phyloP scores from a whole-genome alignment of 37 sponge, comb jelly and placozoan species.

The Cliona cf. orientalis region DNA sequence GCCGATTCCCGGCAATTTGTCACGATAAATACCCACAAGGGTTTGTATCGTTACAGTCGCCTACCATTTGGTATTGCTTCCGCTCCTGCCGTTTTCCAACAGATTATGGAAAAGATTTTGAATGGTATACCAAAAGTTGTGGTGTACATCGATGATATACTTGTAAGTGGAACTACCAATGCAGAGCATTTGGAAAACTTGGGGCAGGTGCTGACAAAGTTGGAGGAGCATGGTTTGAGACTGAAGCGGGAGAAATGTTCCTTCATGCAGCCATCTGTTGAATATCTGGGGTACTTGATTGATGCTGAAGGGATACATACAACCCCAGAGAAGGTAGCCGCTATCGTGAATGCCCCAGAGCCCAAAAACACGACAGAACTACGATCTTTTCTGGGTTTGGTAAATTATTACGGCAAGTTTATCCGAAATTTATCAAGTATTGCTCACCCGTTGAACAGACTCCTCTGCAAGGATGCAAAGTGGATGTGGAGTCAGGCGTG shows the following conservation, averaged over 20 bases:
- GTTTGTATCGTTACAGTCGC: too few relatives aligned
- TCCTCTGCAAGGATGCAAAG: conserved; percentile 15
- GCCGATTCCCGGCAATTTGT: conserved; percentile 13
- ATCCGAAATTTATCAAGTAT: conserved; percentile 8
- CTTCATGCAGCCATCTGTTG: conserved; percentile 27
- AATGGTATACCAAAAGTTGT: conserved; percentile 32
- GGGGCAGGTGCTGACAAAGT: conserved; percentile 2
- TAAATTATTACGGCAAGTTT: conserved; percentile 46
- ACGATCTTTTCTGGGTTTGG: conserved; percentile 13
- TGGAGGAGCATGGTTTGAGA: conserved; percentile 7
- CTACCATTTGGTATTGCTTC: conserved; percentile 43
- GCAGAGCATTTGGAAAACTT: conserved; percentile 28
- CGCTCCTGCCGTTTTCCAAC: conserved; percentile 41
- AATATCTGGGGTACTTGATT: conserved; percentile 39
- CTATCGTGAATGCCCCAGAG: conserved; percentile 29
- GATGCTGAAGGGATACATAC: conserved; percentile 7
- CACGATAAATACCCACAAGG: conserved; percentile 51
- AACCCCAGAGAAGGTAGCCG: neutral
- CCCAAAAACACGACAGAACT: conserved; percentile 2
- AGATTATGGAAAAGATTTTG: conserved; percentile 11
- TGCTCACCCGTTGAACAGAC: conserved; percentile 3
- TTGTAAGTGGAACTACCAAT: conserved; percentile 24
- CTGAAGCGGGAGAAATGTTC: conserved; percentile 41
- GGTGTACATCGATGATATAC: too few relatives aligned
- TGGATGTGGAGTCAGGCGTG: conserved; percentile 11